Evolutionary conservation across 2,888 invertebrate species (phyloP).

Genomic region (Flexamia atlantica): DNA sequence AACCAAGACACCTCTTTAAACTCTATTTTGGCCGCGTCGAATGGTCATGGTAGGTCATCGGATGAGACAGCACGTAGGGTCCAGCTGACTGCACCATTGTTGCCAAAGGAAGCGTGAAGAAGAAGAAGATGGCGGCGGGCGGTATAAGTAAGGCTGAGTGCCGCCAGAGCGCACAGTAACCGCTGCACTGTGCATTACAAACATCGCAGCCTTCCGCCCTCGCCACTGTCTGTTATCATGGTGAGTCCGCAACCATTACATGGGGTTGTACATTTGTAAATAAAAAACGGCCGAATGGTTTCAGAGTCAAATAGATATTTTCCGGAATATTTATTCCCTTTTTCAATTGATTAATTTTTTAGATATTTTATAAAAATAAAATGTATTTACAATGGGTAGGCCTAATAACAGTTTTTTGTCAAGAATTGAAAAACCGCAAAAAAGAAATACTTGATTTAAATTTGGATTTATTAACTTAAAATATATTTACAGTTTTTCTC

Average conservation of each 20-base stretch:
- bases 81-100: constrained; percentile 44
- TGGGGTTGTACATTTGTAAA: not conserved
- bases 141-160: not conserved
- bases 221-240: not conserved
- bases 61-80: constrained; percentile 27
- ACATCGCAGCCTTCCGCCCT: constrained; percentile 25
- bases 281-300: no score
- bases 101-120: constrained; percentile 38
- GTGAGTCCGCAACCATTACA: not conserved
- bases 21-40: not conserved
- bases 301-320: no score
- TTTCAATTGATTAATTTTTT: no score
- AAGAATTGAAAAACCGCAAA: no score
- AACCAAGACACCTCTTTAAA: not conserved
- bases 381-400: no score
- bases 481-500: no score
- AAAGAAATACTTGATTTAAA: no score
- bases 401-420: no score
- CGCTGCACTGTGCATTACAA: constrained; percentile 38
- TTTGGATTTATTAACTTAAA: no score
- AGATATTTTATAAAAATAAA: no score
- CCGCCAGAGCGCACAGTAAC: constrained; percentile 23
- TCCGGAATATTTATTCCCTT: no score
- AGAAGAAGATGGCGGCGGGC: constrained; percentile 24
- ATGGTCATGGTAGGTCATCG: constrained; percentile 29